Evolutionary conservation across 2,113 vertebrate species (phyloP).

Genomic region (Accipiter virgatus): DNA sequence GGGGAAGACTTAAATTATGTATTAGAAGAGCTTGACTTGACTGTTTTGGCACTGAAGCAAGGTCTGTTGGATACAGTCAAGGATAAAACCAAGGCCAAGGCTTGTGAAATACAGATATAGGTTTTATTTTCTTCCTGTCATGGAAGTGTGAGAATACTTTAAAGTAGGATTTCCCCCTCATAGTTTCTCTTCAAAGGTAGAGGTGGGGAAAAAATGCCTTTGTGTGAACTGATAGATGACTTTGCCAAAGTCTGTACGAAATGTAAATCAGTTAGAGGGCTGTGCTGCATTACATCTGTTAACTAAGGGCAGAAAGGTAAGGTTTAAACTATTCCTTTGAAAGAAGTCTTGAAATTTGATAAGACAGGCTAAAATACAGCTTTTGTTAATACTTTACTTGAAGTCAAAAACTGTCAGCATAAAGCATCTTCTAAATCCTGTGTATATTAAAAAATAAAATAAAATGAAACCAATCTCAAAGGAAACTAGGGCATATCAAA

Average conservation of each 20-base stretch:
- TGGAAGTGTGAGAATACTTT: neutral
- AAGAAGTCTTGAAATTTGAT: neutral
- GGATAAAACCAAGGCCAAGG: slow-evolving; percentile 18
- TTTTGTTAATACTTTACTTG: neutral
- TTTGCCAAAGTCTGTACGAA: neutral
- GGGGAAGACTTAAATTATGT: slow-evolving; percentile 22
- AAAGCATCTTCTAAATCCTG: neutral
- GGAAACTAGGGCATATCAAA: neutral
- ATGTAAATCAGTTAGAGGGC: neutral
- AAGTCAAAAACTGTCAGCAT: neutral
- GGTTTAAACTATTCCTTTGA: neutral
- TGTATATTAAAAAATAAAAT: slow-evolving; percentile 48
- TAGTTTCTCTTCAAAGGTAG: neutral
- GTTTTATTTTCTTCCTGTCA: neutral
- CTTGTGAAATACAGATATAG: slow-evolving; percentile 38
- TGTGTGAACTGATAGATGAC: neutral
- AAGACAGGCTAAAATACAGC: neutral
- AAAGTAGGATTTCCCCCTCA: neutral
- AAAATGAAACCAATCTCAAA: neutral
- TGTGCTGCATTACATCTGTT: neutral
- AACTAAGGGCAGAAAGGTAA: neutral
- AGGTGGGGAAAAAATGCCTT: neutral
- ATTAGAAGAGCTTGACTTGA: slow-evolving; percentile 31
- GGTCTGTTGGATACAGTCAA: slow-evolving; percentile 43
- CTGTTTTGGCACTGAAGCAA: slow-evolving; percentile 23